Conservation (phyloP, 2,888 invertebrate genomes). For the Lumbricus terrestris region DNA sequence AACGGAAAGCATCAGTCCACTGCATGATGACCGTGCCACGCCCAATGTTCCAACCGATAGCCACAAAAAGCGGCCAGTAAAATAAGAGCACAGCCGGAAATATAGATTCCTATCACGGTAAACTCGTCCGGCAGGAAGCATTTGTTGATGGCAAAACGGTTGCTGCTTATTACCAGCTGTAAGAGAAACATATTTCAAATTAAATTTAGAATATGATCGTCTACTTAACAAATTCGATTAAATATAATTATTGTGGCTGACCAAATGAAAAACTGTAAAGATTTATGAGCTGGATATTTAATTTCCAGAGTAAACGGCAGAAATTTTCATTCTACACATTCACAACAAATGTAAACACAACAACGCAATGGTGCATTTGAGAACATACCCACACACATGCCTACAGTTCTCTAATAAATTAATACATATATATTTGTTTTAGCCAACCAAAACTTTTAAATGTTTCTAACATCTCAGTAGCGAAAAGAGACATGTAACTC, state of each 20-base stretch:
- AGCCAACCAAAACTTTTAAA: background rate
- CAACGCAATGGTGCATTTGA: too few relatives aligned
- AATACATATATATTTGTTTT: background rate
- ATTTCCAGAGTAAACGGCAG: too few relatives aligned
- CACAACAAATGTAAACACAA: too few relatives aligned
- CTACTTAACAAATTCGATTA: background rate
- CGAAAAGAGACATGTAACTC: too few relatives aligned
- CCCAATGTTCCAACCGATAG: background rate
- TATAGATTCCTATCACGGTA: slow-evolving; percentile 70
- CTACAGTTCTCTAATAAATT: background rate
- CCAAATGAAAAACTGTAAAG: too few relatives aligned
- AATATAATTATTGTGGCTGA: too few relatives aligned
- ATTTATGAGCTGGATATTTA: too few relatives aligned
- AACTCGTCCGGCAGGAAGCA: slow-evolving; percentile 81
- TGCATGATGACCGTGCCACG: background rate
- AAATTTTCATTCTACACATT: too few relatives aligned
- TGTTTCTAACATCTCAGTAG: background rate
- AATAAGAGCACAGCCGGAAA: slow-evolving; percentile 52
- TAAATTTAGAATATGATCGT: too few relatives aligned
- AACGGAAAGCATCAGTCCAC: background rate
- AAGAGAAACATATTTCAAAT: slow-evolving; percentile 52
- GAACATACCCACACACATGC: background rate
- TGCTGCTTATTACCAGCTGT: slow-evolving; percentile 74
- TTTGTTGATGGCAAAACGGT: slow-evolving; percentile 72
- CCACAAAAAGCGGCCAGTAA: slow-evolving; percentile 24